Conservation (phyloP, 1,140 invertebrate genomes). For the Drosophila pseudoobscura region DNA sequence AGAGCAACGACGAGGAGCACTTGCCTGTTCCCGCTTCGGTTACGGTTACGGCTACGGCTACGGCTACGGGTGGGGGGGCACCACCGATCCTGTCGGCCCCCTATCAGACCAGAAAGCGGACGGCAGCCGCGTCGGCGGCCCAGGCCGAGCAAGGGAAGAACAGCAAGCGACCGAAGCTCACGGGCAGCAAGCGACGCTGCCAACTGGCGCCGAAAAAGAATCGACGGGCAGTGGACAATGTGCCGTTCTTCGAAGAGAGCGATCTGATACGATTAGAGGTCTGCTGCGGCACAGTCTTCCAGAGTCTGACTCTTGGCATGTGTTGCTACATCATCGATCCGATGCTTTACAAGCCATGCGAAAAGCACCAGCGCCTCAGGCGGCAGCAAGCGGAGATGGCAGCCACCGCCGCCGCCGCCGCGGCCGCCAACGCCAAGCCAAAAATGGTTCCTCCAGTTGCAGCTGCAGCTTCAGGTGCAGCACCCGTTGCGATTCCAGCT, state of each 20-base stretch:
- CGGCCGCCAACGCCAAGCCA: conserved; percentile 16
- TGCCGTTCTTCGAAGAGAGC: conserved; percentile 70
- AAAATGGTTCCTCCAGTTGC: not conserved
- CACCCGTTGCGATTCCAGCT: conserved; percentile 3
- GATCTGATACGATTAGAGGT: conserved; percentile 64
- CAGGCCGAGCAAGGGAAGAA: not conserved
- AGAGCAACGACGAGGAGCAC: conserved; percentile 63
- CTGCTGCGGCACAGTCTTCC: conserved; percentile 77
- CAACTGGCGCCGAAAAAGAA: conserved; percentile 56
- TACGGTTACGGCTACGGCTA: not conserved
- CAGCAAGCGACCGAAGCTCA: conserved; percentile 26
- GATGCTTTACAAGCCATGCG: conserved; percentile 68
- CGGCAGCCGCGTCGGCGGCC: conserved; percentile 57
- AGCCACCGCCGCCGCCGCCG: conserved; percentile 7
- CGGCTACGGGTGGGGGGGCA: conserved; percentile 2
- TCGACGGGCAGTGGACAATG: conserved; percentile 60
- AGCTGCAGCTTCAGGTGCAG: not conserved
- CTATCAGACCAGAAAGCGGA: conserved; percentile 77
- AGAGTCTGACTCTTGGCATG: conserved; percentile 60
- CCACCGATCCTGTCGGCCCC: conserved; percentile 9
- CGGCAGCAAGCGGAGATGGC: conserved; percentile 20
- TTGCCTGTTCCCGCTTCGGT: not conserved
- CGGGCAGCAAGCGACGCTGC: conserved; percentile 64
- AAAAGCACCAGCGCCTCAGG: conserved; percentile 57
- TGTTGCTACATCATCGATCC: conserved; percentile 68